Evolutionary conservation across 30 jellyfish, hydroid and myxozoan species (phyloP).

Genomic region (Aurelia aurita): DNA sequence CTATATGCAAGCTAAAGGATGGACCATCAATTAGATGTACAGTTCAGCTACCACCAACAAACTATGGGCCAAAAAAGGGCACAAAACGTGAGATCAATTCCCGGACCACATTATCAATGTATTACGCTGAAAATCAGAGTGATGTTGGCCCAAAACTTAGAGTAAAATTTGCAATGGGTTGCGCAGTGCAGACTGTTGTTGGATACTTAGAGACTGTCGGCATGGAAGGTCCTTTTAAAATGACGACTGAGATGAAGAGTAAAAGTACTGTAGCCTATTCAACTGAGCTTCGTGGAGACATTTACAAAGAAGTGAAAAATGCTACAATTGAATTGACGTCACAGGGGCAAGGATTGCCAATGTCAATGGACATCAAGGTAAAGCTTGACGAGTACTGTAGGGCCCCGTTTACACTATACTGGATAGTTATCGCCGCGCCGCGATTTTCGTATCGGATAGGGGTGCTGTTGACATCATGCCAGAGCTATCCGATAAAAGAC

Average conservation of each 20-base stretch:
- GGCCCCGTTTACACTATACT: too few species aligned
- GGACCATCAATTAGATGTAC: neutral
- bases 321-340: neutral
- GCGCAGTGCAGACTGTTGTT: neutral
- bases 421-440: too few species aligned
- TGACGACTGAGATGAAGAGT: neutral
- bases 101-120: neutral
- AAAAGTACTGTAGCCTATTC: neutral
- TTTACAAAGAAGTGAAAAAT: neutral
- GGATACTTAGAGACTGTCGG: conserved; percentile 3
- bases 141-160: neutral
- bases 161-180: neutral
- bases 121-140: neutral
- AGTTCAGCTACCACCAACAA: neutral
- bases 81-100: neutral
- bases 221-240: neutral
- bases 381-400: too few species aligned
- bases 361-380: neutral
- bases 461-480: too few species aligned
- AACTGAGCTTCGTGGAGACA: neutral
- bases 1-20: neutral
- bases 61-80: neutral
- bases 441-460: too few species aligned
- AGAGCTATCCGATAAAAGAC: too few species aligned
- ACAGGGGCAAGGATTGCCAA: neutral